Evolutionary conservation across 2,797 vertebrate species (phyloP).

Genomic region (Diplodus sargus): DNA sequence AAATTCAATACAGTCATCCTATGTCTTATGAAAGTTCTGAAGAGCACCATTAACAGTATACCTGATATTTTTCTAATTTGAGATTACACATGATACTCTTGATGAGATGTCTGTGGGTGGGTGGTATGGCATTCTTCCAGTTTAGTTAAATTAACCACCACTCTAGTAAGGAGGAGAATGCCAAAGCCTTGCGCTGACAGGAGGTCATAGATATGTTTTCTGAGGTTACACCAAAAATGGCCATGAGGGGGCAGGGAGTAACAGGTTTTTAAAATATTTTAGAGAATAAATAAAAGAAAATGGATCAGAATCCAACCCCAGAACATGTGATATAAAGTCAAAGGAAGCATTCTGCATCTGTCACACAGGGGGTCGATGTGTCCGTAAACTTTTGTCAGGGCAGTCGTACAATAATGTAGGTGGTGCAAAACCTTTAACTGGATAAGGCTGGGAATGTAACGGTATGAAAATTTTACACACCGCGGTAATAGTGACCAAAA

Average conservation of each 20-base stretch:
- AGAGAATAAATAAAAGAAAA: not conserved
- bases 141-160: not conserved
- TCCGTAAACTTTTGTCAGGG: not conserved
- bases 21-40: constrained; percentile 1
- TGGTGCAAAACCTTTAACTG: too few relatives aligned
- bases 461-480: too few relatives aligned
- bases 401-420: not conserved
- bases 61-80: not conserved
- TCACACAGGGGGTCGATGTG: not conserved
- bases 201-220: not conserved
- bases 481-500: too few relatives aligned
- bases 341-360: not conserved
- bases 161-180: not conserved
- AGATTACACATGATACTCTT: not conserved
- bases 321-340: not conserved
- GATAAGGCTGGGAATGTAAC: not conserved
- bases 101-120: not conserved
- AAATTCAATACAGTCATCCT: constrained; percentile 4
- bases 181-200: not conserved
- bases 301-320: not conserved
- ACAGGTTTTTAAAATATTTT: not conserved
- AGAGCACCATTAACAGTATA: not conserved
- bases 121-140: not conserved
- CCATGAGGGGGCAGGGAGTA: not conserved
- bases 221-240: constrained; percentile 1